These are phyloP conservation scores for Tiliqua scincoides DNA, from an alignment of 2,113 vertebrate genomes.

Conservation along the genomic window DNA sequence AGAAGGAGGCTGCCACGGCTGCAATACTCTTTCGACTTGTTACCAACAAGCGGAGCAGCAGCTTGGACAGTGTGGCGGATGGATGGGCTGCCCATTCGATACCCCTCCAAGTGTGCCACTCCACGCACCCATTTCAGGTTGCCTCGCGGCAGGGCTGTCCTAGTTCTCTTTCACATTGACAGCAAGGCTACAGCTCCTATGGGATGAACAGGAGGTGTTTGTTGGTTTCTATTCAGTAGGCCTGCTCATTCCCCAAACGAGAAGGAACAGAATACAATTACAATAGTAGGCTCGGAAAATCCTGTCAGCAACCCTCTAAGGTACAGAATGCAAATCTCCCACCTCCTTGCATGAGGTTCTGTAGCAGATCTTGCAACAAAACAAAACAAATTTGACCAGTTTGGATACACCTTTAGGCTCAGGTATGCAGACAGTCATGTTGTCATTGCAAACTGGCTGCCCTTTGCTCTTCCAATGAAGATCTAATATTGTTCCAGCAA, in stretches of 20 bases:
- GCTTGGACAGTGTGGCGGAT: no score
- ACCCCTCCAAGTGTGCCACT: no score
- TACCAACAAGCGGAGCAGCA: no score
- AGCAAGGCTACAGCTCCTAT: no score
- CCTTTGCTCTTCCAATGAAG: constrained; percentile 33
- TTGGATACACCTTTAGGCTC: not conserved
- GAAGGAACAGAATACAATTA: no score
- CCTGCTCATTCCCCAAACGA: no score
- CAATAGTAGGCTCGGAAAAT: not conserved
- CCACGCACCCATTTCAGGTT: no score
- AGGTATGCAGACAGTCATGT: not conserved
- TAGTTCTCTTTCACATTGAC: not conserved
- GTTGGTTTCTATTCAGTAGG: no score
- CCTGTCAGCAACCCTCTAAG: not conserved
- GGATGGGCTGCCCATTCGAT: no score
- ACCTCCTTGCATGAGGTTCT: not conserved
- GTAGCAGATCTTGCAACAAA: not conserved
- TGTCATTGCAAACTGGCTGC: not conserved
- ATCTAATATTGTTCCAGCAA: constrained; percentile 62
- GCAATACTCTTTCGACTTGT: no score
- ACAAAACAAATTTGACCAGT: not conserved
- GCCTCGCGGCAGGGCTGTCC: no score
- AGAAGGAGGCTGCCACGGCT: not conserved
- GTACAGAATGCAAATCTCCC: not conserved
- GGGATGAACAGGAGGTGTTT: no score